Evolutionary conservation across 2,113 vertebrate species (phyloP), one percentile per base, ranked within the genome.

Genomic region (Cranoglanis bouderius): DNA sequence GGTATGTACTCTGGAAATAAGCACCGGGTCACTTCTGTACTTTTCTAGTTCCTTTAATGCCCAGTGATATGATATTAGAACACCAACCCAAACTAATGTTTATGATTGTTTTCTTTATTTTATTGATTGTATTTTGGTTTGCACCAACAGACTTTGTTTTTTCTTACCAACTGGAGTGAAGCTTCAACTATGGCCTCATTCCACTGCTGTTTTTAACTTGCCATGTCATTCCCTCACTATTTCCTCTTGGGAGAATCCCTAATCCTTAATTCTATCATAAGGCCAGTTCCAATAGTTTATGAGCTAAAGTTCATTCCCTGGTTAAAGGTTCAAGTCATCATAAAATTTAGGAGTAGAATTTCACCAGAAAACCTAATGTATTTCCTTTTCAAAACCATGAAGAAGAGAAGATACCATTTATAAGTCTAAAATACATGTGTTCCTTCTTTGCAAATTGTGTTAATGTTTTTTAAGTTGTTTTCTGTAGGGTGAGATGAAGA

Each of bases 1-100:
- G 80, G 80, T 59, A 83, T 88, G 75, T 61, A 38, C 19, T 57
- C 2, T 53, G n/a, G 10, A 82, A 57, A 57, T 82, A 82, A 82
- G 38, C 35, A 21, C 38, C 16, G 12, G 57, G 81, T 38, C 4
- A 6, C 32, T 40, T 59, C 0, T 1, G 18, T 61, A 40, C 55
- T 6, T 83, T 59, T 61, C 24, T 38, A 3, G 32, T 82, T 82
- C 8, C 29, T 57, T 21, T 38, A 21, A n/a, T 81, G 49, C 4
- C 18, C 51, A 55, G 14, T 38, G 21, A 10, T 59, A 81, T 8
- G 14, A 51, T 55, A 81, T 80, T 81, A 55, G 29, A 55, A 55
- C 8, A 0, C 29, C 51, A 81, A 35, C 43, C 6, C 16, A 57
- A 35, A 40, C 5, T 16, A 26, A 40, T 40, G 4, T 40, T 40